Evolutionary conservation across 1,140 invertebrate genomes (phyloP), one percentile per base, ranked within the genome.

Genomic region (Trichomalopsis sarcophagae): DNA sequence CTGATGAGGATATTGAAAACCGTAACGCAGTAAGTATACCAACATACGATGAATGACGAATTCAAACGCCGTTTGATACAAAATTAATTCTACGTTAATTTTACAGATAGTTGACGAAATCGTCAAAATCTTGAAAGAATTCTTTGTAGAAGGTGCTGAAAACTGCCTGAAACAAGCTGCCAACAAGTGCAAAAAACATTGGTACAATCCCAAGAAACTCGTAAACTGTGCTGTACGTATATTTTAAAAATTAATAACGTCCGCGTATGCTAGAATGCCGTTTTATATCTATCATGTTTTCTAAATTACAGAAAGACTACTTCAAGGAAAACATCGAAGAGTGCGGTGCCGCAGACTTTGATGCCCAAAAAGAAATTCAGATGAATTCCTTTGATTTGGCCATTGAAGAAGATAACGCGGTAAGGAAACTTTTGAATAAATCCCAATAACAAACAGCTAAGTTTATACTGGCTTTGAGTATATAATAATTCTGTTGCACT

Each of bases 111-210:
- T 13, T 17, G 69, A 73, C 23, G 30, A 73, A 33, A 33, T 33
- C 13, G 3, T 73, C 17, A 73, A 73, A 30, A 73, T 73, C 13
- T 5, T 73, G 21, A 73, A 73, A 30, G 30, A 73, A 0, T 13
- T 14, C 27, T 73, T 73, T 36, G 23, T 14, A 11, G 21, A 23
- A 14, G 71, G 1, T 36, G 33, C 71, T 14, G 71, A 33, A 44
- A 44, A 75, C 14, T 75, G 73, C 33, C 33, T 44, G 2, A 36
- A 36, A n/a, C 5, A 10, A 40, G 73, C 21, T n/a, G 30, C 73
- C 23, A 75, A 75, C 2, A 30, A 40, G 33, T 75, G 73, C 14
- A 75, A 75, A 75, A 75, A 75, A 44, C 33, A 40, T 33, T 75
- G 73, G 73, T 21, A 14, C 21, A 30, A 36, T 75, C 73, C 73